Percentiles rank a stretch among this genome's conserved stretches.
Evolutionary conservation across 2,888 invertebrate species (phyloP).

Genomic region (Autographa gamma): DNA sequence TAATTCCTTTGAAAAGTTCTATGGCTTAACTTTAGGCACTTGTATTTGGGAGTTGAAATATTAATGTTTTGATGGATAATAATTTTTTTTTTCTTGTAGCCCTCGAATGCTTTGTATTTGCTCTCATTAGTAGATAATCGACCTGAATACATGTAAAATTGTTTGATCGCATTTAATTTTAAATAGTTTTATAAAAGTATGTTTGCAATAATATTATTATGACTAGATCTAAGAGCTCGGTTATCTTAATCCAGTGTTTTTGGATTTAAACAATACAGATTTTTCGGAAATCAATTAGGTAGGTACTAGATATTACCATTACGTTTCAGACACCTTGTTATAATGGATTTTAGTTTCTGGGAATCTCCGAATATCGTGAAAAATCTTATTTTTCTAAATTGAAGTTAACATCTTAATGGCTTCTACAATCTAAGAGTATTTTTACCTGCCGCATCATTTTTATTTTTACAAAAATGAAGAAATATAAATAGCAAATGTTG

Average conservation of each 20-base stretch:
- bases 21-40: background rate
- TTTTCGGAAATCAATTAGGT: slow-evolving; percentile 2
- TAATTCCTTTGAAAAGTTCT: slow-evolving; percentile 11
- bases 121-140: no score
- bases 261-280: background rate
- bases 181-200: no score
- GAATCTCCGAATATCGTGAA: slow-evolving; percentile 15
- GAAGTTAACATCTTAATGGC: slow-evolving; percentile 18
- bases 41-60: background rate
- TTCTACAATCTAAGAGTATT: background rate
- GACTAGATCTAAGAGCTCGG: no score
- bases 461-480: background rate
- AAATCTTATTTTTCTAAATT: slow-evolving; percentile 16
- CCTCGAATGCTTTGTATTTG: no score
- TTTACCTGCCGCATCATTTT: slow-evolving; percentile 1
- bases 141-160: slow-evolving; percentile 2
- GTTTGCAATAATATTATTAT: no score
- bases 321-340: slow-evolving; percentile 12
- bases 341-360: background rate
- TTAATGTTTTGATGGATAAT: background rate
- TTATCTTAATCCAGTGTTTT: no score
- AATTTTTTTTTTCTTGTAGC: no score
- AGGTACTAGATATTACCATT: slow-evolving; percentile 10
- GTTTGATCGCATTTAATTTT: background rate
- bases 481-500: no score